Percentiles rank a stretch among this genome's conserved stretches.
Conservation (phyloP, 2,113 vertebrate genomes). For the Chrysemys picta region DNA sequence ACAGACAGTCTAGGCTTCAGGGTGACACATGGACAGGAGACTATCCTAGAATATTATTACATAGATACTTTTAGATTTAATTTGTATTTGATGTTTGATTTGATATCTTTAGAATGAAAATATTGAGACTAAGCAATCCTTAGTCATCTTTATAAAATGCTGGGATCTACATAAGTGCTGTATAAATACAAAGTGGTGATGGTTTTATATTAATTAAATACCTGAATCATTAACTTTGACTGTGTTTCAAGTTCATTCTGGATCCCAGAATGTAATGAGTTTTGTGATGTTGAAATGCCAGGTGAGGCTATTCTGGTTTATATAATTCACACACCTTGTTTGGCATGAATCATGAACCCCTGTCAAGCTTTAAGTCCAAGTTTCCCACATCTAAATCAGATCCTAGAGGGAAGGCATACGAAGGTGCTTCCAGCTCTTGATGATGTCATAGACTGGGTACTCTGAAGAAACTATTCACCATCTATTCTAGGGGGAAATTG, state of each 20-base stretch:
- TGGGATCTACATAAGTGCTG: not conserved
- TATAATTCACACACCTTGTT: not conserved
- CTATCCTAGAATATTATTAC: not conserved
- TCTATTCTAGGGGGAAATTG: not conserved
- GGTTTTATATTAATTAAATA: not conserved
- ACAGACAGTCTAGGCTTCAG: not conserved
- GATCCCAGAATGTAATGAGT: not conserved
- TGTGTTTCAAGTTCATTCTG: not conserved
- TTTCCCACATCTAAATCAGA: constrained; percentile 6
- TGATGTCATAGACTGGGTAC: not conserved
- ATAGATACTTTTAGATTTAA: not conserved
- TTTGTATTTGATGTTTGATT: not conserved
- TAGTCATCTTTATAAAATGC: not conserved
- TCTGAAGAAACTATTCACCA: not conserved
- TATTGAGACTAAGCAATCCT: not conserved
- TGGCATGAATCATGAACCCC: not conserved
- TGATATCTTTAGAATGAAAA: not conserved
- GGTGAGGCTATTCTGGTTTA: not conserved
- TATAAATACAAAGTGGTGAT: not conserved
- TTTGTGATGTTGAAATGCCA: not conserved
- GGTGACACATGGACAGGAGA: not conserved
- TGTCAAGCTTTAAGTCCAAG: not conserved
- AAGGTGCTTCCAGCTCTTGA: not conserved
- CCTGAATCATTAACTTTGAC: not conserved
- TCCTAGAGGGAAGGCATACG: not conserved